phyloP scores from a whole-genome alignment of 2,113 vertebrate species.

The Cyanocitta stelleri region DNA sequence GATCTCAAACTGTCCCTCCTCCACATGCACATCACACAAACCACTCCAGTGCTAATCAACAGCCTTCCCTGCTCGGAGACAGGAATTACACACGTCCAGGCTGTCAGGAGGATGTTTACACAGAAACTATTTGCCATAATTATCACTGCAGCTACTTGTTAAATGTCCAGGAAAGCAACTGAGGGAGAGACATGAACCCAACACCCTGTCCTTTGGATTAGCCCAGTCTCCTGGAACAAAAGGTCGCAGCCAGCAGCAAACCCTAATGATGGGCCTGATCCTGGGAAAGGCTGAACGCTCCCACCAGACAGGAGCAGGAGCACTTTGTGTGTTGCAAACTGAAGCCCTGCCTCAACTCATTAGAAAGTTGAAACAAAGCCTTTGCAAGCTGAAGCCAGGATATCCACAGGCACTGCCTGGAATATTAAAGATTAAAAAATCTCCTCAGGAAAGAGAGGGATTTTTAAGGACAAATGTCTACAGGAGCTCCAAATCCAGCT shows the following conservation, averaged over 20 bases:
- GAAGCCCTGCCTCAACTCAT: background rate
- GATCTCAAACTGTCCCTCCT: background rate
- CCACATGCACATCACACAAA: background rate
- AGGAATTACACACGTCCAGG: background rate
- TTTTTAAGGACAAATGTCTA: conserved; percentile 10
- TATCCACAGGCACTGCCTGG: background rate
- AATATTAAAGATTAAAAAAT: background rate
- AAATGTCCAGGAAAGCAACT: background rate
- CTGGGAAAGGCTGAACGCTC: background rate
- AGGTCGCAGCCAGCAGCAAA: background rate
- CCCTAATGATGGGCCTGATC: background rate
- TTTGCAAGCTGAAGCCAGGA: background rate
- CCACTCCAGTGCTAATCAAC: background rate
- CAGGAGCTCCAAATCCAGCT: conserved; percentile 7
- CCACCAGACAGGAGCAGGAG: background rate
- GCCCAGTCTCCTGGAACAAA: background rate
- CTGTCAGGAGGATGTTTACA: background rate
- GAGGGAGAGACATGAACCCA: background rate
- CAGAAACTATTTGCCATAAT: background rate
- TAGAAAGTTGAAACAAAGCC: background rate
- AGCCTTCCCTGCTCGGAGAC: background rate
- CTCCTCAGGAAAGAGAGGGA: background rate
- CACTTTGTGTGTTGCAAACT: background rate
- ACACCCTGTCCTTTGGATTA: background rate
- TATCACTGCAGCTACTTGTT: background rate